Percentiles rank a stretch among this genome's conserved stretches.
These are phyloP conservation scores for Phalanger gymnotis DNA, from an alignment of 2,797 vertebrate genomes.

Conservation along the genomic window DNA sequence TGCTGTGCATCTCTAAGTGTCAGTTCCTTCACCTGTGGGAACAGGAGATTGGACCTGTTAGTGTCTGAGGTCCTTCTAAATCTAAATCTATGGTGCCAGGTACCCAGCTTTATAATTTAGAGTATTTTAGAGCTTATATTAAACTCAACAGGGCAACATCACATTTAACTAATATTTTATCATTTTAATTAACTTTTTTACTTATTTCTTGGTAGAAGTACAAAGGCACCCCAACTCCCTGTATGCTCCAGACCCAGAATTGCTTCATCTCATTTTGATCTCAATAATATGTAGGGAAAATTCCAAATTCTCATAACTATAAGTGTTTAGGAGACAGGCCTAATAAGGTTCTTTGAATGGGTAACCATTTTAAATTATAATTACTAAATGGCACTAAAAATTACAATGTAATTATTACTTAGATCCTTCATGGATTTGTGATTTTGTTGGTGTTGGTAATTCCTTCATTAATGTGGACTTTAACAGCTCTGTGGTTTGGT, in stretches of 20 bases:
- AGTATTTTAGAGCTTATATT: neutral
- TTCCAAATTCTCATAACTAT: neutral
- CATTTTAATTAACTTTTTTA: slow-evolving; percentile 27
- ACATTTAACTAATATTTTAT: neutral
- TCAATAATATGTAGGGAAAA: neutral
- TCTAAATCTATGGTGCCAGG: neutral
- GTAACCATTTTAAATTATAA: neutral
- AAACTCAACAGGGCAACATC: neutral
- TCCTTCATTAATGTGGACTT: neutral
- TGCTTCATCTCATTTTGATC: neutral
- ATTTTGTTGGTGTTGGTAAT: neutral
- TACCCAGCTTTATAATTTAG: neutral
- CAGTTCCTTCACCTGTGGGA: neutral
- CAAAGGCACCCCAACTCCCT: neutral
- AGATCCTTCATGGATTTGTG: neutral
- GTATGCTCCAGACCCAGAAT: neutral
- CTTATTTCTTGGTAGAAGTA: slow-evolving; percentile 10
- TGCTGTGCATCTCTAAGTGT: neutral
- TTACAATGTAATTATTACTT: neutral
- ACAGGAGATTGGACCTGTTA: neutral
- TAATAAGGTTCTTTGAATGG: neutral
- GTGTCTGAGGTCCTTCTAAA: neutral
- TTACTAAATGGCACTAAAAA: neutral
- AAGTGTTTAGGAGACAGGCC: neutral
- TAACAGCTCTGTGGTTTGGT: neutral